phyloP scores from a whole-genome alignment of 2,113 vertebrate species.

The Microtus montanus region DNA sequence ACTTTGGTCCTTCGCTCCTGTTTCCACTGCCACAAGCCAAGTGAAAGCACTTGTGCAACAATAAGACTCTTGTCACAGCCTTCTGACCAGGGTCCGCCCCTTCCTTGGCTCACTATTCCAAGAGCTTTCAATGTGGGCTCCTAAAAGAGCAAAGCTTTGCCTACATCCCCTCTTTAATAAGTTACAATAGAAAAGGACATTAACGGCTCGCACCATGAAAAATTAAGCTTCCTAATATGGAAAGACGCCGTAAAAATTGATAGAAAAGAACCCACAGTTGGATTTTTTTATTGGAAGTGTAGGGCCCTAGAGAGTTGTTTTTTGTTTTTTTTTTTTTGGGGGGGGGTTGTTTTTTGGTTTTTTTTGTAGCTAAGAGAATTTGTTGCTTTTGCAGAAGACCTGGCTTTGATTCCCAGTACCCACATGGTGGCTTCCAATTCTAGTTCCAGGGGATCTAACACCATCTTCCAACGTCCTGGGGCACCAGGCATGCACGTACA shows the following conservation, averaged over 20 bases:
- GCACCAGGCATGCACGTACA: not conserved
- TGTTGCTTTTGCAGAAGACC: not conserved
- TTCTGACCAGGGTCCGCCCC: not conserved
- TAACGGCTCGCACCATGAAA: not conserved
- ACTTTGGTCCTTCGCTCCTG: slow-evolving; percentile 10
- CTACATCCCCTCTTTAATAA: not conserved
- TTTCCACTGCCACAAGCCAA: not conserved
- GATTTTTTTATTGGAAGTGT: not conserved
- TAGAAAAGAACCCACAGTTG: not conserved
- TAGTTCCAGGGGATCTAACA: not conserved
- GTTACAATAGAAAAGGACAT: not conserved
- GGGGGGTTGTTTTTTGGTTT: too few relatives aligned
- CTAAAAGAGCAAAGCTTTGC: slow-evolving; percentile 24
- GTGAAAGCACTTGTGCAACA: not conserved
- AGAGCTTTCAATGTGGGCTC: not conserved
- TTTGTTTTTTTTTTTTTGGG: too few relatives aligned
- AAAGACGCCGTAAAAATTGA: not conserved
- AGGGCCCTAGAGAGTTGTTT: not conserved
- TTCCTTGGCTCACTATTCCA: not conserved
- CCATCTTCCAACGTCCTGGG: not conserved
- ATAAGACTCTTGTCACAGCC: not conserved
- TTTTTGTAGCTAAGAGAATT: not conserved
- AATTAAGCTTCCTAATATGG: slow-evolving; percentile 3
- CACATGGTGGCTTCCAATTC: not conserved
- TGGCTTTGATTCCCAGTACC: not conserved